A percentile compares a stretch with the other conserved stretches of the same genome.
Evolutionary conservation across 2,113 vertebrate species (phyloP).

Genomic region (Edolisoma coerulescens): DNA sequence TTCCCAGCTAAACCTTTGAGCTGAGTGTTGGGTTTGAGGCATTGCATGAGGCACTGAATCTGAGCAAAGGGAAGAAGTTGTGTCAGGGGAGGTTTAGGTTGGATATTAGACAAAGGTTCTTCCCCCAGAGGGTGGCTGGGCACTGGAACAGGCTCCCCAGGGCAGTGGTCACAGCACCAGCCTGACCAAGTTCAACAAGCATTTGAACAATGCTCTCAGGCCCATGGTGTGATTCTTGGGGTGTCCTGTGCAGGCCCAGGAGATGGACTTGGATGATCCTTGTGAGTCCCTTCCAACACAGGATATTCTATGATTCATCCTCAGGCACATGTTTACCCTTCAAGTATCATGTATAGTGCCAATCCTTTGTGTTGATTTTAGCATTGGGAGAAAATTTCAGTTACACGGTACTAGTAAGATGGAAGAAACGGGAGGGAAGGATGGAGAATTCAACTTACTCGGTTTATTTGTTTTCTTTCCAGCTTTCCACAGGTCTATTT

Average conservation of each 20-base stretch:
- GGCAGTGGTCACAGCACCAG: background rate
- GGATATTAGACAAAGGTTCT: background rate
- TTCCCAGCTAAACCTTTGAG: background rate
- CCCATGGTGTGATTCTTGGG: background rate
- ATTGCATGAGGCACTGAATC: background rate
- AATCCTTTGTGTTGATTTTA: background rate
- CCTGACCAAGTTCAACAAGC: background rate
- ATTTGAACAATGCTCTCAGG: background rate
- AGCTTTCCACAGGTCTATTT: background rate
- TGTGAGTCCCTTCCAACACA: background rate
- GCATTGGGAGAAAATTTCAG: background rate
- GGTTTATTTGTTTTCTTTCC: slow-evolving; percentile 22
- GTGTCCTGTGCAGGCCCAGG: background rate
- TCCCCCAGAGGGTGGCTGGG: background rate
- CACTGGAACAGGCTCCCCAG: background rate
- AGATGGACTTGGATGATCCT: background rate
- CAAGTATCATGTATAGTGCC: background rate
- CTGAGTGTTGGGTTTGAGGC: background rate
- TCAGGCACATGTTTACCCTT: background rate
- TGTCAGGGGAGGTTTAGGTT: background rate
- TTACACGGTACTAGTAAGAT: background rate
- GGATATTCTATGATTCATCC: background rate
- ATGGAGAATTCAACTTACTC: background rate
- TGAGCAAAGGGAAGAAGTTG: background rate
- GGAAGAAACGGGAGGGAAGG: background rate